Evolutionary conservation across 2,797 vertebrate species (phyloP).

Genomic region (Uromys caudimaculatus): DNA sequence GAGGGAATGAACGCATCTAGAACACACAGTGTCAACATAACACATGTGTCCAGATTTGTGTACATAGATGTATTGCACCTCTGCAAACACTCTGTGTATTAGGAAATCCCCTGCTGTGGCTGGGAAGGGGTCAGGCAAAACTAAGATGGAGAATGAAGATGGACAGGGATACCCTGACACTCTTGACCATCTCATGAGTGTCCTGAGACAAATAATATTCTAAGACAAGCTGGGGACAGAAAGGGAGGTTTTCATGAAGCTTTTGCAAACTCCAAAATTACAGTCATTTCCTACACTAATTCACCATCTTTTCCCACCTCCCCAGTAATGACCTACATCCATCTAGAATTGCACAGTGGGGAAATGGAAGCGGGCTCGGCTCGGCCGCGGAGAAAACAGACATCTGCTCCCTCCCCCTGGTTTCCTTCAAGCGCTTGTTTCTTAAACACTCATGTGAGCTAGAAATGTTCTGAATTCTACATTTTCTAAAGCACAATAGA

Average conservation of each 20-base stretch:
- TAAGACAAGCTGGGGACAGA: neutral
- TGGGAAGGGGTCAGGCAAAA: neutral
- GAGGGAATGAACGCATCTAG: neutral
- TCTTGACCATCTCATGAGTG: neutral
- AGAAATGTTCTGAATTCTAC: neutral
- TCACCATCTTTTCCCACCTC: conserved; percentile 1
- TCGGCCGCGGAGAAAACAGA: neutral
- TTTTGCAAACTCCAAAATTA: conserved; percentile 32
- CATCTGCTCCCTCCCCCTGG: neutral
- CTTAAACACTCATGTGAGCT: neutral
- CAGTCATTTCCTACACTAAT: neutral
- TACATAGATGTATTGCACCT: neutral
- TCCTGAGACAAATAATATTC: neutral
- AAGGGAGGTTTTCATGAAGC: neutral
- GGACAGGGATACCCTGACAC: neutral
- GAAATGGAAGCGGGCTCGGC: neutral
- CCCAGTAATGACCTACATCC: neutral
- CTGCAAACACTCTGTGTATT: neutral
- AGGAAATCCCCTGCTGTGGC: neutral
- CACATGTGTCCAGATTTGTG: neutral
- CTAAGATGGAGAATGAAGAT: neutral
- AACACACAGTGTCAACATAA: neutral
- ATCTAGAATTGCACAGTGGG: neutral
- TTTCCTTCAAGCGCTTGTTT: neutral
- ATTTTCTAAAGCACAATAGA: neutral